Conservation (phyloP, 2,888 invertebrate species). For the Chaetoderma sp. region DNA sequence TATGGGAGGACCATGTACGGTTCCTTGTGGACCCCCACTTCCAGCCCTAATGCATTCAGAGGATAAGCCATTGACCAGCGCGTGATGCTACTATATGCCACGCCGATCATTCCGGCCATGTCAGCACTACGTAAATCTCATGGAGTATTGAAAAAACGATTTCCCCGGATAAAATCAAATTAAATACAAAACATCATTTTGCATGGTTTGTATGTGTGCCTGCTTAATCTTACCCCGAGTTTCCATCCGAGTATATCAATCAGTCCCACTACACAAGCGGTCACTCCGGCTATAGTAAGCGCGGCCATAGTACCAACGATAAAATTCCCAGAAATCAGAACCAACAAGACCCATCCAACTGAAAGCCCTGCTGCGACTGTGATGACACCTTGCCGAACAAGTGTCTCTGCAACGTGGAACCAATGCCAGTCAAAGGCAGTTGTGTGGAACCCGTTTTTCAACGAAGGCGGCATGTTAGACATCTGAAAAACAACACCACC, state of each 20-base stretch:
- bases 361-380: background rate
- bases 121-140: too few relatives aligned
- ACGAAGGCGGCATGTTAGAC: background rate
- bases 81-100: too few relatives aligned
- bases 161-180: too few relatives aligned
- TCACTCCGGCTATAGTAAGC: slow-evolving; percentile 4
- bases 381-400: slow-evolving; percentile 1
- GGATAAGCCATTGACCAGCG: too few relatives aligned
- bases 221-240: slow-evolving; percentile 11
- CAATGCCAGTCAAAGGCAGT: background rate
- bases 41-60: too few relatives aligned
- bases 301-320: slow-evolving; percentile 6
- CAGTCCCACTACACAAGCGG: slow-evolving; percentile 1
- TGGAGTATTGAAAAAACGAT: too few relatives aligned
- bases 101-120: too few relatives aligned
- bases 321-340: slow-evolving; percentile 1
- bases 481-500: background rate
- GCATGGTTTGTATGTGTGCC: too few relatives aligned
- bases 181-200: too few relatives aligned
- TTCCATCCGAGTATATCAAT: background rate
- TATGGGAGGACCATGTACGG: too few relatives aligned
- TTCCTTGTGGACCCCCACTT: too few relatives aligned
- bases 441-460: background rate
- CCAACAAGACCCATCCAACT: background rate
- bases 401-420: slow-evolving; percentile 1